Base-by-base conservation (phyloP, 2,113 vertebrate species). In the Scolopax mira region DNA sequence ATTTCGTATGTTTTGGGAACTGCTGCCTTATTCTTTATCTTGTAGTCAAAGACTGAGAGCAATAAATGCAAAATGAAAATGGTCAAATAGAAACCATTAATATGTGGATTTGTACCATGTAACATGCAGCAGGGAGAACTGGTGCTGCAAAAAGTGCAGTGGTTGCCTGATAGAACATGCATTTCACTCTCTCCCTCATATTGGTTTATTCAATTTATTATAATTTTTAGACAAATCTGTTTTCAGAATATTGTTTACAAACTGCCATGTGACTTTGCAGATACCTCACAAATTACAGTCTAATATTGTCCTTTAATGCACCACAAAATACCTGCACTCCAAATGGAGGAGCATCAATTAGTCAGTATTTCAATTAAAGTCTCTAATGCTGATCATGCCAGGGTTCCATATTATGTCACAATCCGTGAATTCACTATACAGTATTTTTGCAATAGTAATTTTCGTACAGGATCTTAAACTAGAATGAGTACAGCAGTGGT, bases 211-310 rank as follows among this genome's bases (percentile, higher is more conserved):
- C 70, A 89, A 31, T 97, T 93, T 66, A 31, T 54, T 71, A 61
- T 74, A 91, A 73, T 91, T 96, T 96, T 87, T 60, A 93, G 88
- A 93, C 84, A 90, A 96, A 96, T 74, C 74, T 85, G 62, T 61
- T 97, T 95, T 93, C 92, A 85, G 93, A 93, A 94, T 94, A 92
- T 89, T 96, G 97, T 98, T 98, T 98, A 98, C 97, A 97, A 96
- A 97, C 90, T 90, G 95, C 91, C 95, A 67, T 4, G 1, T 90
- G 92, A 95, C 80, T 96, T 96, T 97, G 93, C 95, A 96, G 97
- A 98, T 98, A 98, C 98, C 98, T 98, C 96, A 95, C 58, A 89
- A 95, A 92, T 95, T 92, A 93, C 96, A 97, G 93, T 96, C 97
- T 78, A 65, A 95, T 86, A 92, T 83, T 82, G 81, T 91, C 64